Evolutionary conservation across 2,888 invertebrate genomes (phyloP), one percentile per base, ranked within the genome.

Genomic region (Noctua pronuba): DNA sequence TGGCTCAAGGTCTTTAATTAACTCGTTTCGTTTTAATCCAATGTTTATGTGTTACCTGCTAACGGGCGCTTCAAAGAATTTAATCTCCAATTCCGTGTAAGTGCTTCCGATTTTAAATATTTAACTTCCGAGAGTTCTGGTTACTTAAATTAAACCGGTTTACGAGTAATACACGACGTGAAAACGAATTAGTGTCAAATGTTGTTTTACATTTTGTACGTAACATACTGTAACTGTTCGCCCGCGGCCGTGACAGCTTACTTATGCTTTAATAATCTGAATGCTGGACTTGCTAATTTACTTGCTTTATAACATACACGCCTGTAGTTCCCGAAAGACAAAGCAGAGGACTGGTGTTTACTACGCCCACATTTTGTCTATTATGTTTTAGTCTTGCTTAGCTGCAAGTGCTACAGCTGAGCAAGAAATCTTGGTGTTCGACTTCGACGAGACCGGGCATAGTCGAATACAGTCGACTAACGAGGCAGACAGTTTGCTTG

Each of bases 71-170:
- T 74, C 85, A 65, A 62, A 72, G 60, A 72, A 84, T 73, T 58
- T 49, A 68, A 84, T 68, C 52, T 64, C 21, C n/a, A n/a, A 18
- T 81, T 77, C 65, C 31, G 38, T 70, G 69, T 77, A 60, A 73
- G 70, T 84, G 77, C 58, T 77, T 83, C 52, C 13, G 62, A 81
- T 75, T 77, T 75, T 77, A 84, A 75, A 74, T 74, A 81, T 81
- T 77, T 77, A 44, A 73, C n/a, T 73, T 52, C 70, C 41, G 24
- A 64, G 46, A 77, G 28, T 24, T 49, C 72, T 31, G 31, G 11
- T 73, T 46, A 49, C 58, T 31, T 31, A 7, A 67, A 71, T 73
- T 76, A 58, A 67, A 84, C 55, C 71, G 60, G 16, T 55, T 3
- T 65, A 28, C 28, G 55, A 55, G 55, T 28, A 28, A 52, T 66